These are phyloP conservation scores for Brienomyrus brachyistius DNA, from an alignment of 2,113 vertebrate genomes.

Conservation along the genomic window DNA sequence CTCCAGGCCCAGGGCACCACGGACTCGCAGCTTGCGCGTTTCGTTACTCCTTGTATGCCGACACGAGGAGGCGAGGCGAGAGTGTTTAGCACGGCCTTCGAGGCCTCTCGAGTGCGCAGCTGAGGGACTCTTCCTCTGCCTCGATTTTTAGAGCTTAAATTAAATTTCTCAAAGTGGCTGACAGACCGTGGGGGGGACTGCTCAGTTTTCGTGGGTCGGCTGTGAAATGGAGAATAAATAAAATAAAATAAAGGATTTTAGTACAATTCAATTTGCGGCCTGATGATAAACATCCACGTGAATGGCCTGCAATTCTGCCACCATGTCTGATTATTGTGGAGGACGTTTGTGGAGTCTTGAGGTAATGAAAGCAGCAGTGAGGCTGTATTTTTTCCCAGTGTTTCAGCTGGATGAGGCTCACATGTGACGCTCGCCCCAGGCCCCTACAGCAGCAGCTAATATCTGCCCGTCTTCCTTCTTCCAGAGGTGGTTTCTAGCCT, in stretches of 20 bases:
- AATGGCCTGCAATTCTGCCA: conserved; percentile 9
- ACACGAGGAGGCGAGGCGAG: conserved; percentile 30
- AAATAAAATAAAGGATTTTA: conserved; percentile 3
- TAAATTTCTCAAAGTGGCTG: conserved; percentile 39
- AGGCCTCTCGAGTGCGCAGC: conserved; percentile 37
- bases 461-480: neutral
- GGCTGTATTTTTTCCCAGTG: neutral
- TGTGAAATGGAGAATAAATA: conserved; percentile 25
- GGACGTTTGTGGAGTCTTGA: neutral
- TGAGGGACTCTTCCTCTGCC: conserved; percentile 30
- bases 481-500: neutral
- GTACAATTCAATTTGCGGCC: conserved; percentile 19
- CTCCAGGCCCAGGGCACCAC: neutral
- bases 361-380: neutral
- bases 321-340: neutral
- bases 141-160: conserved; percentile 46
- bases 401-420: neutral
- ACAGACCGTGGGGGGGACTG: conserved; percentile 20
- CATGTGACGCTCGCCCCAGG: neutral
- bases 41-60: neutral
- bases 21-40: neutral
- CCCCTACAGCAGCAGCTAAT: neutral
- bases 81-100: conserved; percentile 41
- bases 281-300: conserved; percentile 15
- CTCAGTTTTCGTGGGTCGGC: conserved; percentile 30